Conservation (phyloP, 2,888 invertebrate species). For the Diloba caeruleocephala region DNA sequence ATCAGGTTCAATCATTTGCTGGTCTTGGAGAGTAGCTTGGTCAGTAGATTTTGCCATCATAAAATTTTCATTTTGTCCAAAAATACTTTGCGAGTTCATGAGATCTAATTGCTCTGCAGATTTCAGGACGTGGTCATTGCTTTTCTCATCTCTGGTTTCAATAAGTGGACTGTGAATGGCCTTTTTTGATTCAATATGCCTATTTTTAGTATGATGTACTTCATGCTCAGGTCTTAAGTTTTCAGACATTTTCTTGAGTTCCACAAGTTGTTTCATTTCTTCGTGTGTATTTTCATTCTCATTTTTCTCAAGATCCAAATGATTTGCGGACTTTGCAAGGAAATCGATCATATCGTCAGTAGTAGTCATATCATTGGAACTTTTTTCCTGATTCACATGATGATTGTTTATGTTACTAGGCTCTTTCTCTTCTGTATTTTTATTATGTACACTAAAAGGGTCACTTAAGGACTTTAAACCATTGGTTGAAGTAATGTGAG, state of each 20-base stretch:
- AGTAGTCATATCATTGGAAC: slow-evolving; percentile 2
- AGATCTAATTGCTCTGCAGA: slow-evolving; percentile 21
- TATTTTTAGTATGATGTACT: slow-evolving; percentile 2
- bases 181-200: slow-evolving; percentile 20
- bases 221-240: slow-evolving; percentile 2
- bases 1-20: slow-evolving; percentile 19
- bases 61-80: slow-evolving; percentile 24
- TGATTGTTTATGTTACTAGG: slow-evolving; percentile 10
- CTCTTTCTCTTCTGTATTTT: slow-evolving; percentile 13
- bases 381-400: slow-evolving; percentile 13
- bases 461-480: slow-evolving; percentile 13
- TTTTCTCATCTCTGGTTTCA: slow-evolving; percentile 13
- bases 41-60: slow-evolving; percentile 46
- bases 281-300: slow-evolving; percentile 6
- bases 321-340: slow-evolving; percentile 22
- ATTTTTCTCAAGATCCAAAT: slow-evolving; percentile 1
- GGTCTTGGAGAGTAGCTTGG: slow-evolving; percentile 15
- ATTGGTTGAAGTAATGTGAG: slow-evolving; percentile 1
- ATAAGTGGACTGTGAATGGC: not conserved
- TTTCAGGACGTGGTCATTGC: slow-evolving; percentile 27
- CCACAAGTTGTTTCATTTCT: not conserved
- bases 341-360: slow-evolving; percentile 23
- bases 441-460: slow-evolving; percentile 11
- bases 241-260: slow-evolving; percentile 14
- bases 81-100: slow-evolving; percentile 18